These are phyloP conservation scores for Phenganax marumi DNA, from an alignment of 92 coral and sea anemone species.

Conservation along the genomic window DNA sequence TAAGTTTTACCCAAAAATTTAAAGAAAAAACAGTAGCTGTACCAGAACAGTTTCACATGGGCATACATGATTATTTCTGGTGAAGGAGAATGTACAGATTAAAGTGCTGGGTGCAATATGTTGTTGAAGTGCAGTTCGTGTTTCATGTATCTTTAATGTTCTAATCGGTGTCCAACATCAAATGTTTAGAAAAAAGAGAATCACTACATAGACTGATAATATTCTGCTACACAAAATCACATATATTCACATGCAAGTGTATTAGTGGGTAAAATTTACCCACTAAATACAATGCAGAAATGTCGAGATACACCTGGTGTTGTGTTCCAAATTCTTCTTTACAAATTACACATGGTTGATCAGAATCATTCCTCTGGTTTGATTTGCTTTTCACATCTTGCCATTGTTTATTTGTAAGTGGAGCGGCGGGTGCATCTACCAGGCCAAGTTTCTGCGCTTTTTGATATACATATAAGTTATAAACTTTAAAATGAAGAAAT, in stretches of 20 bases:
- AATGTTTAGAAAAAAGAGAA: no score
- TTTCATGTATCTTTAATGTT: no score
- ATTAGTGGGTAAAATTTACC: not conserved
- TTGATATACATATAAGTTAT: not conserved
- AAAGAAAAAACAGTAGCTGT: not conserved
- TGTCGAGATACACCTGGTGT: conserved; percentile 67
- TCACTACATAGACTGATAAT: no score
- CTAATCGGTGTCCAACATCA: no score
- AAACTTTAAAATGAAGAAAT: no score
- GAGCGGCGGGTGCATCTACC: conserved; percentile 82
- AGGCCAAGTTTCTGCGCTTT: conserved; percentile 92
- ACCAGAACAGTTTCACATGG: no score
- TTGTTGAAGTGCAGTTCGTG: no score
- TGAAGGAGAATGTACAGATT: no score
- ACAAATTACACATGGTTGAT: conserved; percentile 92
- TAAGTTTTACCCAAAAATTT: not conserved
- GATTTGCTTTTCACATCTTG: conserved; percentile 78
- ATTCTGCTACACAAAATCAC: no score
- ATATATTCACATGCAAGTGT: no score
- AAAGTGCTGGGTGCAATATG: no score
- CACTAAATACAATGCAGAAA: not conserved
- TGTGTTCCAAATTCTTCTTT: conserved; percentile 97
- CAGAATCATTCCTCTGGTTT: conserved; percentile 85
- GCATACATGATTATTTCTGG: no score
- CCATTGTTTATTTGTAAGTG: conserved; percentile 83